These are phyloP conservation scores for Acropora yongei DNA, from an alignment of 64 coral and sea anemone species.

Conservation along the genomic window DNA sequence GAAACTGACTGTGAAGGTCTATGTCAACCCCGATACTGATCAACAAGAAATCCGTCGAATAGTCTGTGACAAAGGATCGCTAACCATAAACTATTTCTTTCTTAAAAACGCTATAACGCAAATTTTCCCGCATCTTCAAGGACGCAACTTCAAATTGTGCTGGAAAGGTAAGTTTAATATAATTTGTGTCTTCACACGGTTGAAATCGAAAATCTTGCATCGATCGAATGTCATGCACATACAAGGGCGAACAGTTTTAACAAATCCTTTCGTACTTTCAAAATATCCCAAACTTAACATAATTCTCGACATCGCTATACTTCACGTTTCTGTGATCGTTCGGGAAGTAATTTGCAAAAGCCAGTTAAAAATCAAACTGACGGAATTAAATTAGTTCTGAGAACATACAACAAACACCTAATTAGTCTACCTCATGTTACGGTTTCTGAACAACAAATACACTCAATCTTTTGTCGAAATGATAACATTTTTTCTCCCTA, in stretches of 20 bases:
- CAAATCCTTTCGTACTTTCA: neutral
- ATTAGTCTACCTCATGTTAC: too few relatives aligned
- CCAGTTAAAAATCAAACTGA: too few relatives aligned
- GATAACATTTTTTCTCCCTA: neutral
- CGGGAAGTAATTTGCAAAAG: too few relatives aligned
- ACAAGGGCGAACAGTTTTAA: too few relatives aligned
- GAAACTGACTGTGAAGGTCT: slow-evolving; percentile 86
- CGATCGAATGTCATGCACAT: neutral
- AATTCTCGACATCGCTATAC: too few relatives aligned
- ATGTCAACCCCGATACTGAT: slow-evolving; percentile 51
- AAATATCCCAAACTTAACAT: too few relatives aligned
- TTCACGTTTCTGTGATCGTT: too few relatives aligned
- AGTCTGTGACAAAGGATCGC: slow-evolving; percentile 86
- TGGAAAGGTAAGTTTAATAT: slow-evolving; percentile 88
- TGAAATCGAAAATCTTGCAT: neutral
- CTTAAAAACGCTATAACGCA: slow-evolving; percentile 73
- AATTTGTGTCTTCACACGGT: neutral
- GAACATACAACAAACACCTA: too few relatives aligned
- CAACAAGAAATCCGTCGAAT: slow-evolving; percentile 96
- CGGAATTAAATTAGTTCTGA: too few relatives aligned
- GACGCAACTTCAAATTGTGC: slow-evolving; percentile 68
- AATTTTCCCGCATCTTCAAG: slow-evolving; percentile 77
- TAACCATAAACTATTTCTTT: slow-evolving; percentile 76
- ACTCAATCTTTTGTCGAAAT: too few relatives aligned
- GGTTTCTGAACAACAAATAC: too few relatives aligned